A percentile compares a stretch with the other conserved stretches of the same genome.
phyloP scores from a whole-genome alignment of 2,888 invertebrate genomes.

The Cerastoderma edule region DNA sequence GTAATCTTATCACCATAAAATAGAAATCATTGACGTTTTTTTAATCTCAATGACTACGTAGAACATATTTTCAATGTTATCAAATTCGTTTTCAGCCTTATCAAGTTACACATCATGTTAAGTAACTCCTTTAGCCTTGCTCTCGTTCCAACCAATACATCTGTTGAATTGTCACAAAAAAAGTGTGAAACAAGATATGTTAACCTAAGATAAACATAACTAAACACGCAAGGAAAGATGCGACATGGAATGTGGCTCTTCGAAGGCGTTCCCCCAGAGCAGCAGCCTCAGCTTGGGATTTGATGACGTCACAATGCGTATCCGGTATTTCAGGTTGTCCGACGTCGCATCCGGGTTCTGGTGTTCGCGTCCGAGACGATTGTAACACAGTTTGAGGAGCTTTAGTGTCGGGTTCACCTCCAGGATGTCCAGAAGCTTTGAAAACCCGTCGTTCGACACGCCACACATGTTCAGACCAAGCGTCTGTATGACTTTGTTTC shows the following conservation, averaged over 20 bases:
- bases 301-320: conserved; percentile 78
- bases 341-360: conserved; percentile 72
- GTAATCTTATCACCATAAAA: too few relatives aligned
- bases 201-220: too few relatives aligned
- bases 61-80: too few relatives aligned
- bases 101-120: too few relatives aligned
- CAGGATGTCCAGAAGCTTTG: conserved; percentile 77
- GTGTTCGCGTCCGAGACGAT: conserved; percentile 77
- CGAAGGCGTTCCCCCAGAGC: conserved; percentile 81
- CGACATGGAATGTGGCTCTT: conserved; percentile 63
- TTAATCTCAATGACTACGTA: too few relatives aligned
- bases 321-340: conserved; percentile 77
- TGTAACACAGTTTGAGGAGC: conserved; percentile 81
- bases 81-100: too few relatives aligned
- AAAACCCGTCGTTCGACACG: conserved; percentile 80
- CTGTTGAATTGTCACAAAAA: too few relatives aligned
- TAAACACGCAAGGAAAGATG: conserved; percentile 1
- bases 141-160: too few relatives aligned
- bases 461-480: conserved; percentile 82
- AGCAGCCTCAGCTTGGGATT: conserved; percentile 81
- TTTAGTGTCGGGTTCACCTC: conserved; percentile 76
- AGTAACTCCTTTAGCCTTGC: too few relatives aligned
- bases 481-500: conserved; percentile 74
- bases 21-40: too few relatives aligned
- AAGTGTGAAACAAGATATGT: too few relatives aligned